Percentiles rank a stretch among this genome's conserved stretches.
These are phyloP conservation scores for Heterodera carotae DNA, from an alignment of 1,140 invertebrate species.

Conservation along the genomic window DNA sequence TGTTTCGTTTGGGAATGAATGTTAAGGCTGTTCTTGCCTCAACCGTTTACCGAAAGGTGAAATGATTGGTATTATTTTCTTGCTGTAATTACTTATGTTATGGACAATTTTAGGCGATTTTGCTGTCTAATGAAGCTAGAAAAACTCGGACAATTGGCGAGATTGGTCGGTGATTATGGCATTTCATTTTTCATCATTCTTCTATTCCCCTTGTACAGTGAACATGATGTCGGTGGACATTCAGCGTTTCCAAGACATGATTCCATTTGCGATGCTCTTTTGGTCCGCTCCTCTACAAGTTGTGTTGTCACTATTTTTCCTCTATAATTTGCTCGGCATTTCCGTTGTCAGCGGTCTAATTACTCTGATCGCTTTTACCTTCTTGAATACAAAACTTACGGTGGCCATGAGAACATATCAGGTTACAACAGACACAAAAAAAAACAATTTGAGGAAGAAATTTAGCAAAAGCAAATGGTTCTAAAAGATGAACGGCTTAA, in stretches of 20 bases:
- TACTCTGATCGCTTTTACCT: slow-evolving; percentile 61
- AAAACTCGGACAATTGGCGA: slow-evolving; percentile 70
- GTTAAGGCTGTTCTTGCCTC: slow-evolving; percentile 54
- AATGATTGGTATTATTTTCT: no score
- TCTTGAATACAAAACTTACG: slow-evolving; percentile 67
- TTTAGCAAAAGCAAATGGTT: slow-evolving; percentile 66
- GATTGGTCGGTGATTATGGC: slow-evolving; percentile 65
- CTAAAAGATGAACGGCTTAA: slow-evolving; percentile 71
- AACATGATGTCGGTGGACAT: slow-evolving; percentile 72
- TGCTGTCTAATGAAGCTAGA: slow-evolving; percentile 65
- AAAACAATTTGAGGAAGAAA: slow-evolving; percentile 67
- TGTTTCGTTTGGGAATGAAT: slow-evolving; percentile 64
- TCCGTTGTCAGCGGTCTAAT: slow-evolving; percentile 65
- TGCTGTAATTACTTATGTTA: no score
- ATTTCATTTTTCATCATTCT: not conserved
- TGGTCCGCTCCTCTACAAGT: slow-evolving; percentile 64
- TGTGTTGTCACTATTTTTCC: slow-evolving; percentile 62
- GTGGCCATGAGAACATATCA: slow-evolving; percentile 67
- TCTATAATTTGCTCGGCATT: slow-evolving; percentile 65
- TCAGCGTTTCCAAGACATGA: slow-evolving; percentile 67
- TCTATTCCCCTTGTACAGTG: slow-evolving; percentile 36
- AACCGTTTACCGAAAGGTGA: slow-evolving; percentile 40
- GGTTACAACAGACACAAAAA: slow-evolving; percentile 41
- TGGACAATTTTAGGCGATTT: slow-evolving; percentile 66
- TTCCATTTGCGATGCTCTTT: slow-evolving; percentile 67